Evolutionary conservation across 1,140 invertebrate genomes (phyloP).

Genomic region (Drosophila virilis): DNA sequence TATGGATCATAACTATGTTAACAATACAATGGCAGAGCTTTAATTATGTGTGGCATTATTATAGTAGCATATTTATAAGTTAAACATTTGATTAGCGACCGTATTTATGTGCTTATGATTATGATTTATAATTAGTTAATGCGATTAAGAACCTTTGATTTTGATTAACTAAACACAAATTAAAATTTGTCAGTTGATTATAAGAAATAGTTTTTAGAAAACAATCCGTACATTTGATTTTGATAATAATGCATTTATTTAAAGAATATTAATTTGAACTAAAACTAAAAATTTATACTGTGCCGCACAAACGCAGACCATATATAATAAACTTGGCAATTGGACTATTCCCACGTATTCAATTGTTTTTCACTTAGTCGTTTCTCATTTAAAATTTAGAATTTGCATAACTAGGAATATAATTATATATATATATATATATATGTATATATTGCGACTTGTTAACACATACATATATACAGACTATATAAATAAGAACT

Average conservation of each 20-base stretch:
- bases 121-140: not conserved
- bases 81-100: too few relatives aligned
- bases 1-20: conserved; percentile 9
- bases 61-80: not conserved
- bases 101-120: not conserved
- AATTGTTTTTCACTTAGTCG: conserved; percentile 43
- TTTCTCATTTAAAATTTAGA: conserved; percentile 47
- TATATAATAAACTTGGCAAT: conserved; percentile 16
- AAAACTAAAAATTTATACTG: conserved; percentile 51
- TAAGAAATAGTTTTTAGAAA: too few relatives aligned
- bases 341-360: conserved; percentile 12
- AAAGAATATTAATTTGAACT: conserved; percentile 21
- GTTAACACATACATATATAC: conserved; percentile 24
- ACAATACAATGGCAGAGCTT: conserved; percentile 3
- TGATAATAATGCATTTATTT: conserved; percentile 46
- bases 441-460: conserved; percentile 35
- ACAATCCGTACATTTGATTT: too few relatives aligned
- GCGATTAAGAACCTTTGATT: too few relatives aligned
- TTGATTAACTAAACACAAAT: too few relatives aligned
- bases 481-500: conserved; percentile 1
- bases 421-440: conserved; percentile 16
- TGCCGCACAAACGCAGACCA: conserved; percentile 26
- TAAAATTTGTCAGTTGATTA: too few relatives aligned
- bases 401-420: conserved; percentile 35
- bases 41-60: not conserved